Percentiles rank a stretch among this genome's conserved stretches.
phyloP scores from a whole-genome alignment of 1,140 invertebrate species.

The Zeugodacus cucurbitae region DNA sequence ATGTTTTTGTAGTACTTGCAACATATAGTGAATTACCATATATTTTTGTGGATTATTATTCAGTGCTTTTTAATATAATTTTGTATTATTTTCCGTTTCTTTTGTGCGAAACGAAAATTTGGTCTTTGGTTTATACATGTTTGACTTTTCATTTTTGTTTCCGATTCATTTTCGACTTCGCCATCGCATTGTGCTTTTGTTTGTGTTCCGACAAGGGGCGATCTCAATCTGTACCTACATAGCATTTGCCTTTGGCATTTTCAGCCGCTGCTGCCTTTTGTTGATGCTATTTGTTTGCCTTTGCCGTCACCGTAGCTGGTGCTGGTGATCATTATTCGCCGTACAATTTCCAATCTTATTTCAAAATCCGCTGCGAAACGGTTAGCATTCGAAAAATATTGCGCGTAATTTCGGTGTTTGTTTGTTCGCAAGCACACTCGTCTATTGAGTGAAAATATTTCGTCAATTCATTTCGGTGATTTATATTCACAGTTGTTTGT shows the following conservation, averaged over 20 bases:
- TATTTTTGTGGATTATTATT: not conserved
- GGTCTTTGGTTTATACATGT: not conserved
- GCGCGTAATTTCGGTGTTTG: constrained; percentile 1
- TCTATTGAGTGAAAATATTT: not conserved
- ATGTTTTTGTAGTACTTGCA: not conserved
- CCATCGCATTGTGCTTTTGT: not conserved
- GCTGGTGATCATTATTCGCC: constrained; percentile 35
- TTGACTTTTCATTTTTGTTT: not conserved
- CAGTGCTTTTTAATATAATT: not conserved
- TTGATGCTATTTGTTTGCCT: not conserved
- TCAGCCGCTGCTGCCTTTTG: not conserved
- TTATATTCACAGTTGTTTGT: not conserved
- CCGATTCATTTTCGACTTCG: not conserved
- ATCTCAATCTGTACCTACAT: constrained; percentile 19
- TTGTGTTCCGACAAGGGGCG: not conserved
- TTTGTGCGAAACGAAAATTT: not conserved
- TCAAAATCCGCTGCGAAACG: constrained; percentile 26
- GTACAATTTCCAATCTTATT: constrained; percentile 34
- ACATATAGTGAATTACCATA: not conserved
- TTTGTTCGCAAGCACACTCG: not conserved
- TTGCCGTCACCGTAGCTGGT: not conserved
- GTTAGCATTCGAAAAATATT: not conserved
- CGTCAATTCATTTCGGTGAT: not conserved
- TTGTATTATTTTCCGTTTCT: not conserved
- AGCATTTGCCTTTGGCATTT: not conserved